A percentile compares a stretch with the other conserved stretches of the same genome.
These are phyloP conservation scores for Anguilla anguilla DNA, from an alignment of 2,797 vertebrate species.

Conservation along the genomic window DNA sequence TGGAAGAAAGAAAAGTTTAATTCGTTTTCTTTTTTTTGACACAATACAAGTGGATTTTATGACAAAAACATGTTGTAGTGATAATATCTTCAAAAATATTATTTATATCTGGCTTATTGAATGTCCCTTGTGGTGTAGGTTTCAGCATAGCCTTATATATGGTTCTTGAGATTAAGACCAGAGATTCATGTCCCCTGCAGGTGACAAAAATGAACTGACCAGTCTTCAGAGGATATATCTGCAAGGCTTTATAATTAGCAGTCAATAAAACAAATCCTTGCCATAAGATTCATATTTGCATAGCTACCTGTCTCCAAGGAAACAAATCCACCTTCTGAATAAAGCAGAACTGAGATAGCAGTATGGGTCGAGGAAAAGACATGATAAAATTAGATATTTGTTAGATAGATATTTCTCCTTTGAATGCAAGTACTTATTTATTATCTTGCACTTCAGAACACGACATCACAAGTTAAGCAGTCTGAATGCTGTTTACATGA, in stretches of 20 bases:
- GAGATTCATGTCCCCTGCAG: background rate
- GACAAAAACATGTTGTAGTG: background rate
- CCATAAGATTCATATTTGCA: constrained; percentile 13
- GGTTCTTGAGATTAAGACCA: background rate
- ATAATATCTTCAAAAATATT: background rate
- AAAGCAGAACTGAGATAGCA: background rate
- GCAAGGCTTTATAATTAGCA: background rate
- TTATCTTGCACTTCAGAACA: background rate
- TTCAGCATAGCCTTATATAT: background rate
- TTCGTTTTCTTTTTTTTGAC: background rate
- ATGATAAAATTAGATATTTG: background rate
- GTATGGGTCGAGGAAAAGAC: background rate
- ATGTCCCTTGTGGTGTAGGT: too few species aligned
- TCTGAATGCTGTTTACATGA: background rate
- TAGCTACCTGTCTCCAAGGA: background rate
- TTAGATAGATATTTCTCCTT: background rate
- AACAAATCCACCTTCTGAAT: background rate
- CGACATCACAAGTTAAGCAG: background rate
- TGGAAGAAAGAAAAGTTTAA: background rate
- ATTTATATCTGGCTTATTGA: too few species aligned
- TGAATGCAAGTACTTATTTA: background rate
- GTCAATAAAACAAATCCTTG: background rate
- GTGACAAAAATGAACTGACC: background rate
- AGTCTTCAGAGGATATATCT: background rate
- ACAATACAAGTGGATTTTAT: background rate